Evolutionary conservation across 2,113 vertebrate species (phyloP).

Genomic region (Polyodon spathula): DNA sequence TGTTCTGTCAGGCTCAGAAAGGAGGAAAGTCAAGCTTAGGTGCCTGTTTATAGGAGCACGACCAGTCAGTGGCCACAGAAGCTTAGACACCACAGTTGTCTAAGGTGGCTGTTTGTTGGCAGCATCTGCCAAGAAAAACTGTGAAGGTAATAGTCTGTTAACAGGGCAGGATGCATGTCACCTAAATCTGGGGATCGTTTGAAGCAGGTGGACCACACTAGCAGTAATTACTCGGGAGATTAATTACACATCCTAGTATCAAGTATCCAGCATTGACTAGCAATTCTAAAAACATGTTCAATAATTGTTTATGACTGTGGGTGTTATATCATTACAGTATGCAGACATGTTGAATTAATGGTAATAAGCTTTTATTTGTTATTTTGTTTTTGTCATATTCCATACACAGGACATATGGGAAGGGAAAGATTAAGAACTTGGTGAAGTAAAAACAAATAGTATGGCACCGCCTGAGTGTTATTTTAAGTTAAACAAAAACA

Average conservation of each 20-base stretch:
- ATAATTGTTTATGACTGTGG: too few species aligned
- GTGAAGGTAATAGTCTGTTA: constrained; percentile 9
- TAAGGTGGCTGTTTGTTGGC: not conserved
- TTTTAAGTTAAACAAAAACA: too few species aligned
- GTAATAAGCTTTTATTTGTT: not conserved
- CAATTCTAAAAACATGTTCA: too few species aligned
- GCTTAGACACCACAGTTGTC: constrained; percentile 3
- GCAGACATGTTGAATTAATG: not conserved
- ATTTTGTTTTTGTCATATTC: not conserved
- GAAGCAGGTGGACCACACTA: constrained; percentile 1
- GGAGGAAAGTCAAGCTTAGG: too few species aligned
- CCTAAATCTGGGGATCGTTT: constrained; percentile 3
- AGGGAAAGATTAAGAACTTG: not conserved
- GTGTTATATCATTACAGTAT: too few species aligned
- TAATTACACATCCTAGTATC: not conserved
- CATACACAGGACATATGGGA: not conserved
- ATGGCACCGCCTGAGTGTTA: too few species aligned
- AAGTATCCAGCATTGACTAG: not conserved
- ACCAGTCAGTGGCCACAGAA: constrained; percentile 1
- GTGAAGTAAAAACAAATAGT: too few species aligned
- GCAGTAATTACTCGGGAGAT: constrained; percentile 6
- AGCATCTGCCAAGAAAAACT: not conserved
- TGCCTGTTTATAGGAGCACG: too few species aligned
- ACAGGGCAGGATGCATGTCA: not conserved
- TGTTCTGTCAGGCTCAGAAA: too few species aligned